Conservation (phyloP, 2,113 vertebrate species). For the Micronisus gabar region DNA sequence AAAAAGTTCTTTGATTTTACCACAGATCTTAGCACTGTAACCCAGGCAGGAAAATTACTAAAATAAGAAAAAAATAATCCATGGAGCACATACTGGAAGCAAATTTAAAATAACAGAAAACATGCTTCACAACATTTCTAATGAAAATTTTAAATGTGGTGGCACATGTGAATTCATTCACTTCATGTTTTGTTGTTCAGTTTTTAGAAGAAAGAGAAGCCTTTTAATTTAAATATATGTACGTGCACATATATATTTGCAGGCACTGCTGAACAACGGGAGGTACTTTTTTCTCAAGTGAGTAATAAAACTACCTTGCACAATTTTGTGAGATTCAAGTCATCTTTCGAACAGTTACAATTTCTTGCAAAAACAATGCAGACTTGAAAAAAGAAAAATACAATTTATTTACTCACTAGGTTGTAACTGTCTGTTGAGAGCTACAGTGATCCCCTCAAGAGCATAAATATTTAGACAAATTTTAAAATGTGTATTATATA, state of each 20-base stretch:
- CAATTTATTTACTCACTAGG: slow-evolving; percentile 63
- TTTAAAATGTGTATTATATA: slow-evolving; percentile 69
- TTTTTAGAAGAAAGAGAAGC: not conserved
- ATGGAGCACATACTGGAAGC: not conserved
- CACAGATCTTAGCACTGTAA: not conserved
- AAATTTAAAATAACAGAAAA: not conserved
- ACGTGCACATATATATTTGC: not conserved
- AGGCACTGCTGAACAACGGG: not conserved
- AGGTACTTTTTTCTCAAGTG: not conserved
- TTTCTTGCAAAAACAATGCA: slow-evolving; percentile 4
- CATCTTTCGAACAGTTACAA: slow-evolving; percentile 26
- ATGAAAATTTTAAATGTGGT: not conserved
- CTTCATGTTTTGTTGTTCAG: not conserved
- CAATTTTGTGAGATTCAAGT: slow-evolving; percentile 29
- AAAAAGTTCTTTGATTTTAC: no score
- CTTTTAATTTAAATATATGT: not conserved
- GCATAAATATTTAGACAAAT: slow-evolving; percentile 77
- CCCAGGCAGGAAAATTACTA: not conserved
- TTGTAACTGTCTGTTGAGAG: slow-evolving; percentile 56
- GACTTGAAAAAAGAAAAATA: slow-evolving; percentile 11
- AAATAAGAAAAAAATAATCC: not conserved
- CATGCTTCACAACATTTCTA: not conserved
- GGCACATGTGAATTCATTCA: not conserved
- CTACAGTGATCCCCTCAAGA: slow-evolving; percentile 57
- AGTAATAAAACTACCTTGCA: not conserved